These are phyloP conservation scores for Drosophila micromelanica DNA, from an alignment of 1,140 invertebrate species.

Conservation along the genomic window DNA sequence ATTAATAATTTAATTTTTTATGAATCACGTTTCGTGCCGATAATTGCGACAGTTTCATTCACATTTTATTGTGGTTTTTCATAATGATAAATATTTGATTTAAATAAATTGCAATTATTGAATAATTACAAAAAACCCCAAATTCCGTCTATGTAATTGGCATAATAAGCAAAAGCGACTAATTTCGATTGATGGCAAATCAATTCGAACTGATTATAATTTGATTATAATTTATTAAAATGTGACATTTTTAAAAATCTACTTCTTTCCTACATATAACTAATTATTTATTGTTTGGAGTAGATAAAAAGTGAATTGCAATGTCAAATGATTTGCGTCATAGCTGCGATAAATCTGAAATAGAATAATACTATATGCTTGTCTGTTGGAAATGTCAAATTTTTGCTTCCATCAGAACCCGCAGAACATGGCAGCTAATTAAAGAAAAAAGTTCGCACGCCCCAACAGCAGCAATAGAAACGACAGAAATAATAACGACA, in stretches of 20 bases:
- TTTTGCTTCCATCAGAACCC: constrained; percentile 42
- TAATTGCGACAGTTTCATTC: constrained; percentile 37
- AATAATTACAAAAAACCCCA: constrained; percentile 9
- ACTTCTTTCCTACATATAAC: too few species aligned
- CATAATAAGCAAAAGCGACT: neutral
- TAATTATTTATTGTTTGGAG: neutral
- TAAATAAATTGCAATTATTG: constrained; percentile 46
- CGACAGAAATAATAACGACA: neutral
- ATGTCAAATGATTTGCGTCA: constrained; percentile 31
- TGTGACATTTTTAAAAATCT: neutral
- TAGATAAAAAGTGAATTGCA: constrained; percentile 22
- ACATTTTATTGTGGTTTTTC: constrained; percentile 27
- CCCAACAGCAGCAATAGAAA: constrained; percentile 14
- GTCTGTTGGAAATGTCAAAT: constrained; percentile 62
- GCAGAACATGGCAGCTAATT: constrained; percentile 52
- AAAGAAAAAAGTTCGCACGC: constrained; percentile 57
- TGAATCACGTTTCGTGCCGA: constrained; percentile 33
- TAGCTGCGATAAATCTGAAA: constrained; percentile 12
- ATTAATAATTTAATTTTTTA: constrained; percentile 43
- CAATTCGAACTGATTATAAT: constrained; percentile 11
- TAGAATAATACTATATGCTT: constrained; percentile 8
- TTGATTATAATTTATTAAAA: constrained; percentile 1
- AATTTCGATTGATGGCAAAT: constrained; percentile 5
- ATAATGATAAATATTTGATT: constrained; percentile 69
- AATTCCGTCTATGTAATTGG: neutral